A percentile compares a stretch with the other conserved stretches of the same genome.
These are phyloP conservation scores for Myotis findleyi DNA, from an alignment of 2,797 vertebrate species.

Conservation along the genomic window DNA sequence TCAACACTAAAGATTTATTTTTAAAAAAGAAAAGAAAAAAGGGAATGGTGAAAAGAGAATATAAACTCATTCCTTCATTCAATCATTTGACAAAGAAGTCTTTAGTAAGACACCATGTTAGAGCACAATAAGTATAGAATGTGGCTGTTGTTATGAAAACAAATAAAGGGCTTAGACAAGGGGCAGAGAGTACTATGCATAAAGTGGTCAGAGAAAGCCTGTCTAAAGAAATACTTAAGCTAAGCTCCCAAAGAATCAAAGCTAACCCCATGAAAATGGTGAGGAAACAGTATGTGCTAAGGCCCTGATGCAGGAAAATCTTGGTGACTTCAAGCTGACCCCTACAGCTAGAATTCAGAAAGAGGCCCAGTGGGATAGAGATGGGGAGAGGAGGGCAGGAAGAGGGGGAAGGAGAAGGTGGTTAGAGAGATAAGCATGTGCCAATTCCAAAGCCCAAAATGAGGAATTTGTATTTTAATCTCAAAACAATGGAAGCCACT, in stretches of 20 bases:
- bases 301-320: background rate
- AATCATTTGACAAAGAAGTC: background rate
- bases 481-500: background rate
- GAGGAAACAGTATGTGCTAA: background rate
- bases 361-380: background rate
- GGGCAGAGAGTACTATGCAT: background rate
- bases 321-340: background rate
- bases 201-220: background rate
- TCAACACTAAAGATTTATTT: too few relatives aligned
- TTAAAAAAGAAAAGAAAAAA: background rate
- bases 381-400: too few relatives aligned
- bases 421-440: background rate
- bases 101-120: background rate
- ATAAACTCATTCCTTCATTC: background rate
- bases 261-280: background rate
- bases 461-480: background rate
- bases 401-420: accelerated
- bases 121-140: background rate
- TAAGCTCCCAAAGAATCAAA: conserved; percentile 15
- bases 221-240: background rate
- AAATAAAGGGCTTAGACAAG: background rate
- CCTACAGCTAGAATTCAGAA: background rate
- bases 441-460: background rate
- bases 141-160: background rate
- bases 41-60: background rate